Percentiles rank a stretch among this genome's conserved stretches.
These are phyloP conservation scores for Caenorhabditis virilis DNA, from an alignment of 2,888 invertebrate genomes.

Conservation along the genomic window DNA sequence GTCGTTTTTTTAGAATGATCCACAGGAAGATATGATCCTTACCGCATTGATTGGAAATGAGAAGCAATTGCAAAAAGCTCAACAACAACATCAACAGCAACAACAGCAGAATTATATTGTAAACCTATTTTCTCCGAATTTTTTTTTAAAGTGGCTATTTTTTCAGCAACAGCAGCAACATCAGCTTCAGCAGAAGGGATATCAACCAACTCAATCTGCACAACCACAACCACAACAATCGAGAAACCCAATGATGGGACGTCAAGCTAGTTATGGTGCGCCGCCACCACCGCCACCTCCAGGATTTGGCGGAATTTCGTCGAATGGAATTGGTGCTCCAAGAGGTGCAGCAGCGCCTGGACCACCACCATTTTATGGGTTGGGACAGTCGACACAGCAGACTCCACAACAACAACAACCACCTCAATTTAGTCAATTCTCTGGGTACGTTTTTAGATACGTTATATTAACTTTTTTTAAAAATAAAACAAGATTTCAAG, in stretches of 20 bases:
- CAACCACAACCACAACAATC: not conserved
- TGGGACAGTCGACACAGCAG: too few relatives aligned
- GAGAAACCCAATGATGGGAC: not conserved
- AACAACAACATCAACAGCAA: slow-evolving; percentile 1
- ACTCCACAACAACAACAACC: slow-evolving; percentile 8
- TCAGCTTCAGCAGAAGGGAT: slow-evolving; percentile 8
- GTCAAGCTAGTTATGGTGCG: not conserved
- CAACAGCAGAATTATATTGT: slow-evolving; percentile 1
- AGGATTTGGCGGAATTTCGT: slow-evolving; percentile 14
- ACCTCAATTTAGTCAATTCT: slow-evolving; percentile 2
- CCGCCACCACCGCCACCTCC: slow-evolving; percentile 14
- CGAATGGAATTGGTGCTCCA: too few relatives aligned
- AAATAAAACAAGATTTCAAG: too few relatives aligned
- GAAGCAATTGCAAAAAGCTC: not conserved
- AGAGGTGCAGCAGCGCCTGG: not conserved
- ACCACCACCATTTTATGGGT: too few relatives aligned
- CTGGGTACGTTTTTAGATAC: too few relatives aligned
- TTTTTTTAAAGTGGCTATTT: not conserved
- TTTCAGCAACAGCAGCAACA: slow-evolving; percentile 9
- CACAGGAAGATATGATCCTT: slow-evolving; percentile 12
- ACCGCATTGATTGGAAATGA: slow-evolving; percentile 8
- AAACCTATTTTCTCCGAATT: too few relatives aligned
- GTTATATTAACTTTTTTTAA: too few relatives aligned
- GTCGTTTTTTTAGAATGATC: slow-evolving; percentile 24
- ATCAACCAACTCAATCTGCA: slow-evolving; percentile 2